Percentiles rank a stretch among this genome's conserved stretches.
phyloP scores from a whole-genome alignment of 2,797 vertebrate species.

The Intellagama lesueurii region DNA sequence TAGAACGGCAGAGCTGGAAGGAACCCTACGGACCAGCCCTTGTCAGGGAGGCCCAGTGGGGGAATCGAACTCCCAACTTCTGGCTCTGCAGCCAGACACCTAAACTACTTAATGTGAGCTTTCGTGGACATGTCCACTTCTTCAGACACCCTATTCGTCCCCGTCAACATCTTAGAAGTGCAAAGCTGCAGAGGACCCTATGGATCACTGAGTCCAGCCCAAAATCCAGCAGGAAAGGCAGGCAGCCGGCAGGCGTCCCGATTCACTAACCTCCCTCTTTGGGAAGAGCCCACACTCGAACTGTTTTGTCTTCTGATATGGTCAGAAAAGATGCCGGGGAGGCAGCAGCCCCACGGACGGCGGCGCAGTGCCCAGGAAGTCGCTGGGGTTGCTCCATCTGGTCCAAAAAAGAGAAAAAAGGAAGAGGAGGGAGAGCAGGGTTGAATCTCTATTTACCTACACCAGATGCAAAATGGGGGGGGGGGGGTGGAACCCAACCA shows the following conservation, averaged over 20 bases:
- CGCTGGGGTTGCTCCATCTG: conserved; percentile 63
- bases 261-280: conserved; percentile 67
- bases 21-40: no score
- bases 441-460: not conserved
- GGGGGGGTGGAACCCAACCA: not conserved
- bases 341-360: conserved; percentile 76
- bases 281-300: conserved; percentile 79
- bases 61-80: no score
- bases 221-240: not conserved
- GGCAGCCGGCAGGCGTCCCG: no score
- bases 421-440: accelerated
- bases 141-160: no score
- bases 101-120: no score
- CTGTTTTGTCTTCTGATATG: conserved; percentile 80
- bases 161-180: no score
- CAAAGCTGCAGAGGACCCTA: no score
- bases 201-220: not conserved
- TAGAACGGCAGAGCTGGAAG: no score
- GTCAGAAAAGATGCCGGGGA: conserved; percentile 77
- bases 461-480: no score
- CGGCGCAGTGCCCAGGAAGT: conserved; percentile 82
- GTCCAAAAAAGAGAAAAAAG: not conserved
- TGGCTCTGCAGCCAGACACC: no score
- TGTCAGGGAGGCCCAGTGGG: no score
- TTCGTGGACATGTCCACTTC: no score